Conservation (phyloP, 2,113 vertebrate genomes). For the Malurus melanocephalus region DNA sequence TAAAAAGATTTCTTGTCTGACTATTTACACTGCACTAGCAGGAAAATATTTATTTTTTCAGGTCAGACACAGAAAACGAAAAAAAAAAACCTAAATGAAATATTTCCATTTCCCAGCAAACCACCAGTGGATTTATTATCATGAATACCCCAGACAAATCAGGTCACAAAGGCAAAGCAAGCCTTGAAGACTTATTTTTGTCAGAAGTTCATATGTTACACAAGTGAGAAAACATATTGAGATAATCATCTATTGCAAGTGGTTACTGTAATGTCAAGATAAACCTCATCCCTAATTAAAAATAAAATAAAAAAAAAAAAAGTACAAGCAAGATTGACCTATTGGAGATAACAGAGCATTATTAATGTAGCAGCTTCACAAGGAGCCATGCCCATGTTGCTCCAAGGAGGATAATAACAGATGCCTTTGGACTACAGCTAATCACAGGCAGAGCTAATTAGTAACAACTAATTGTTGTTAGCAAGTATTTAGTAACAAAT, state of each 20-base stretch:
- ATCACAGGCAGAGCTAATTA: slow-evolving; percentile 17
- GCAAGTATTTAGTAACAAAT: neutral
- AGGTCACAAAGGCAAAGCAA: slow-evolving; percentile 31
- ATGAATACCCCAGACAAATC: slow-evolving; percentile 27
- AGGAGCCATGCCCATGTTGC: neutral
- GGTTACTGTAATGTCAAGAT: slow-evolving; percentile 4
- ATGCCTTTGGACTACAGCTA: neutral
- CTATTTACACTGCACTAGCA: neutral
- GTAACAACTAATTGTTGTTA: neutral
- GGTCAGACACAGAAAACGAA: slow-evolving; percentile 57
- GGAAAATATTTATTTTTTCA: slow-evolving; percentile 55
- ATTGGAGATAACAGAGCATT: neutral
- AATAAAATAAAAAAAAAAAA: neutral
- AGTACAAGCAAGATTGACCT: neutral
- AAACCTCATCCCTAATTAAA: slow-evolving; percentile 4
- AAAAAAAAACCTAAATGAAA: slow-evolving; percentile 1
- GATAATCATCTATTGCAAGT: slow-evolving; percentile 1
- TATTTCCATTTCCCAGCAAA: slow-evolving; percentile 50
- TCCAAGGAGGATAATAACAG: neutral
- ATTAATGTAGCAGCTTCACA: neutral
- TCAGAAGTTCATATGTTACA: neutral
- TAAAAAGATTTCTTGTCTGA: slow-evolving; percentile 30
- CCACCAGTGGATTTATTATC: slow-evolving; percentile 48
- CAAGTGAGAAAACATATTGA: slow-evolving; percentile 10
- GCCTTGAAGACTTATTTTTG: neutral